A percentile compares a stretch with the other conserved stretches of the same genome.
Conservation (phyloP, 1,140 invertebrate species). For the Saccostrea echinata region DNA sequence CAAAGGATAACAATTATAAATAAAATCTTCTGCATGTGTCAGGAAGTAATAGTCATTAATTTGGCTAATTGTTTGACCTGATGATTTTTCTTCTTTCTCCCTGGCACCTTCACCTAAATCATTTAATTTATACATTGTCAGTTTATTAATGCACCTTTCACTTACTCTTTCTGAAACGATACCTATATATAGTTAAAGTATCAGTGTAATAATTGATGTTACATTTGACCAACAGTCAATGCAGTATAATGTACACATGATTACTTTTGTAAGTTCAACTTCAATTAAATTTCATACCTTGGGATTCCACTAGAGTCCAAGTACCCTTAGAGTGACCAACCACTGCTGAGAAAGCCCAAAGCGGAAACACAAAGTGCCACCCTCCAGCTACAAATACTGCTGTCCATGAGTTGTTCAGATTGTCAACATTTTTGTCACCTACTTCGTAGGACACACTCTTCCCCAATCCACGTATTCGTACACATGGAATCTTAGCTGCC, state of each 20-base stretch:
- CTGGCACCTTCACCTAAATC: constrained; percentile 53
- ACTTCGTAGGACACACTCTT: constrained; percentile 98
- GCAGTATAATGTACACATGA: no score
- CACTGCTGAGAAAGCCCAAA: constrained; percentile 63
- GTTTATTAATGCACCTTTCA: constrained; percentile 28
- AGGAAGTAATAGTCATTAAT: constrained; percentile 72
- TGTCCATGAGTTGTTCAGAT: no score
- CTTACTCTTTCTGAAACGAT: no score
- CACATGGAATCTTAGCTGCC: constrained; percentile 97
- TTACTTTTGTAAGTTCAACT: no score
- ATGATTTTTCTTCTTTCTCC: constrained; percentile 51
- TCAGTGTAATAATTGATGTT: no score
- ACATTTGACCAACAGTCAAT: no score
- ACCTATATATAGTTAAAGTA: no score
- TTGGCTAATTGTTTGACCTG: constrained; percentile 10
- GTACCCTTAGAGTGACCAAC: constrained; percentile 54
- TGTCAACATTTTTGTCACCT: constrained; percentile 94
- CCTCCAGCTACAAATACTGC: constrained; percentile 65
- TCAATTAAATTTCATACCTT: constrained; percentile 43
- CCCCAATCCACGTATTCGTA: constrained; percentile 98
- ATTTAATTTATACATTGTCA: not conserved
- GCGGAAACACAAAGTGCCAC: constrained; percentile 68
- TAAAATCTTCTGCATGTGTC: constrained; percentile 69
- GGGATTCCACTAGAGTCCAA: constrained; percentile 53
- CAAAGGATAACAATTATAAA: constrained; percentile 63